Conservation (phyloP, 2,113 vertebrate species). For the Eptesicus fuscus region DNA sequence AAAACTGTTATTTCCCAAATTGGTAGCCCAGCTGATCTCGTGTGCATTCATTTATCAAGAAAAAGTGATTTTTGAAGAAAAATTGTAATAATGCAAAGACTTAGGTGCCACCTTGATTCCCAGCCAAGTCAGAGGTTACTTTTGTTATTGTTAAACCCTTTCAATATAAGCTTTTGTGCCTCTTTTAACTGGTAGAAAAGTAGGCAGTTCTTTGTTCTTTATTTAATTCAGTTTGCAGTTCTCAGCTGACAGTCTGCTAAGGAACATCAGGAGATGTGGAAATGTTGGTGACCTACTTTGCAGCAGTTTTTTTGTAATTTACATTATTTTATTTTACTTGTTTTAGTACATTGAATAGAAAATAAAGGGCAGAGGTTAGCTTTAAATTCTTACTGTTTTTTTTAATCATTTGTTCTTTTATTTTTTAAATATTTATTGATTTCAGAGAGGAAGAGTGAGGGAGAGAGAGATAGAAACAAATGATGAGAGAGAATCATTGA, state of each 20-base stretch:
- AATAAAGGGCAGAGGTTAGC: neutral
- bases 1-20: neutral
- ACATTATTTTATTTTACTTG: neutral
- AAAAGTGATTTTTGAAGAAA: neutral
- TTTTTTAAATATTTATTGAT: too few relatives aligned
- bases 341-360: neutral
- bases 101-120: neutral
- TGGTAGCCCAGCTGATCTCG: neutral
- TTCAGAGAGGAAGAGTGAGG: too few relatives aligned
- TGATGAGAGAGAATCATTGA: too few relatives aligned
- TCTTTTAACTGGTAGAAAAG: conserved; percentile 23
- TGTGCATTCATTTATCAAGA: neutral
- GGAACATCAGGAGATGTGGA: neutral
- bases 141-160: neutral
- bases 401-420: neutral
- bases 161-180: neutral
- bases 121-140: neutral
- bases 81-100: neutral
- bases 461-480: too few relatives aligned
- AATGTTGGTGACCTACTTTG: conserved; percentile 32
- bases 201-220: conserved; percentile 35
- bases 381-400: neutral
- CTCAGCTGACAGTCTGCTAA: neutral
- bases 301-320: neutral
- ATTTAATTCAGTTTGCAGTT: neutral